These are phyloP conservation scores for Ctenodactylus gundi DNA, from an alignment of 2,113 vertebrate species.

Conservation along the genomic window DNA sequence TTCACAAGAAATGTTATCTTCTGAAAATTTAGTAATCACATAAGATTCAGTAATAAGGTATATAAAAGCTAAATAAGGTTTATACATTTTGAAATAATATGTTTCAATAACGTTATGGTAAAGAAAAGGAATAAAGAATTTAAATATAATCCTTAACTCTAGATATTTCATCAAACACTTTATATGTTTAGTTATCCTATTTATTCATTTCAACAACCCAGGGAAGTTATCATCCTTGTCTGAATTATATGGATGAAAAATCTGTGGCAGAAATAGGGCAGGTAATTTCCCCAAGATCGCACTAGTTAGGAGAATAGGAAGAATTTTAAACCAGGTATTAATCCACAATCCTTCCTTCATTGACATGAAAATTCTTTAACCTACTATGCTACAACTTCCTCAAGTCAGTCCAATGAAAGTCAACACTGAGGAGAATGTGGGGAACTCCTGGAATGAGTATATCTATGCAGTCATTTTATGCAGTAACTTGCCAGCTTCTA, in stretches of 20 bases:
- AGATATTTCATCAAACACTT: not conserved
- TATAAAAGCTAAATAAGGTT: not conserved
- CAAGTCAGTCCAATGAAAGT: not conserved
- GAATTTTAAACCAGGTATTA: not conserved
- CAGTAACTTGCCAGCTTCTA: not conserved
- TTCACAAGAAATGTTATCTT: slow-evolving; percentile 11
- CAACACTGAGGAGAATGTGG: not conserved
- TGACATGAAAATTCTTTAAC: not conserved
- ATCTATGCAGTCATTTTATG: not conserved
- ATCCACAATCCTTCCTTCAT: not conserved
- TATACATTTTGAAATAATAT: not conserved
- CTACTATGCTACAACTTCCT: not conserved
- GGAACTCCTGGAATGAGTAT: not conserved
- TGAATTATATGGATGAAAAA: not conserved
- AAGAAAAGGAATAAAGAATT: slow-evolving; percentile 38
- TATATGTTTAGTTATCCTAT: not conserved
- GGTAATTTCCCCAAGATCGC: not conserved
- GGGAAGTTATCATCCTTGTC: not conserved
- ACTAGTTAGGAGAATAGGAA: not conserved
- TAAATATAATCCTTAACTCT: not conserved
- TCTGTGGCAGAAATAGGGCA: not conserved
- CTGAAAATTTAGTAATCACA: not conserved
- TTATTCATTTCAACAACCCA: not conserved
- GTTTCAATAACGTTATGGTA: not conserved
- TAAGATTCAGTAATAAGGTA: not conserved